A percentile compares a stretch with the other conserved stretches of the same genome.
These are phyloP conservation scores for Mus spicilegus DNA, from an alignment of 2,113 vertebrate species.

Conservation along the genomic window DNA sequence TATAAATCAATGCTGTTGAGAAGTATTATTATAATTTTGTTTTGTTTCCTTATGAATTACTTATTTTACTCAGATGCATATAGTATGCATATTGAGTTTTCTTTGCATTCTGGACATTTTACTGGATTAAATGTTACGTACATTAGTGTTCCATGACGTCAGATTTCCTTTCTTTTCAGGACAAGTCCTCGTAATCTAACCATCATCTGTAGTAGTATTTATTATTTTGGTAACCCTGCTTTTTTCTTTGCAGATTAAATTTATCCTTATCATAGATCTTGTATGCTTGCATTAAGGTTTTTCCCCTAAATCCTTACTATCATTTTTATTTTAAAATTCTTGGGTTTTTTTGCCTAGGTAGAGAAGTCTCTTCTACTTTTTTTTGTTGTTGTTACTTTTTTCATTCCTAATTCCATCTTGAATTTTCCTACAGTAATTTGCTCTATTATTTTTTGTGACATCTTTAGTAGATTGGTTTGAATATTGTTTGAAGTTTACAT, in stretches of 20 bases:
- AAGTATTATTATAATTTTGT: neutral
- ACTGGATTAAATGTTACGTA: neutral
- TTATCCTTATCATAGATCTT: neutral
- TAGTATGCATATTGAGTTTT: neutral
- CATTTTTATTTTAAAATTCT: neutral
- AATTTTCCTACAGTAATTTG: neutral
- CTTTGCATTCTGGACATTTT: neutral
- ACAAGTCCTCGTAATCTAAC: neutral
- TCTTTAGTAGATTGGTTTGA: neutral
- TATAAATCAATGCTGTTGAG: neutral
- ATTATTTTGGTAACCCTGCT: neutral
- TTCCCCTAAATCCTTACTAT: neutral
- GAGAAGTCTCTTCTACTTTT: neutral
- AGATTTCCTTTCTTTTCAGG: neutral
- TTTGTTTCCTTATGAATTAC: neutral
- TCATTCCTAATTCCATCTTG: neutral
- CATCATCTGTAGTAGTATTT: neutral
- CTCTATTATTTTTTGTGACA: neutral
- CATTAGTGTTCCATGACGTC: neutral
- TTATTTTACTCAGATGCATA: neutral
- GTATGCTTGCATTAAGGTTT: neutral
- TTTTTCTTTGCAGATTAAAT: neutral
- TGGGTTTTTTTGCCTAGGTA: neutral
- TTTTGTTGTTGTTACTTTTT: neutral
- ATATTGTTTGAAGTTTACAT: neutral